Evolutionary conservation across 2,797 vertebrate species (phyloP).

Genomic region (Thunnus albacares): DNA sequence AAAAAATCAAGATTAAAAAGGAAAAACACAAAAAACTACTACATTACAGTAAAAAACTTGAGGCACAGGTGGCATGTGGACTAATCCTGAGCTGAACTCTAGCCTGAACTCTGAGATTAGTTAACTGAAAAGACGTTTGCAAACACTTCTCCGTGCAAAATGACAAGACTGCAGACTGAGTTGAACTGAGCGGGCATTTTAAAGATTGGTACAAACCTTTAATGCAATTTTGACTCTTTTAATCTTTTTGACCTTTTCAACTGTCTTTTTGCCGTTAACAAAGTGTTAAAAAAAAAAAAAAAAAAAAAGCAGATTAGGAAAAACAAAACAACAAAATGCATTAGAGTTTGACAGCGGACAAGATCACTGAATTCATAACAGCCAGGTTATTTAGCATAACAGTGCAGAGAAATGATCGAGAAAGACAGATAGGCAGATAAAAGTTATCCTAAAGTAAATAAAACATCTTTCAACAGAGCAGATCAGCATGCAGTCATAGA

Average conservation of each 20-base stretch:
- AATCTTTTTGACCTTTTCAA: constrained; percentile 99
- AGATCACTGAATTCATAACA: constrained; percentile 91
- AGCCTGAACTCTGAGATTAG: constrained; percentile 66
- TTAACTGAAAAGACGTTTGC: constrained; percentile 91
- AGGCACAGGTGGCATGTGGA: constrained; percentile 37
- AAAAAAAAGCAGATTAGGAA: constrained; percentile 91
- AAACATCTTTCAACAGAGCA: constrained; percentile 62
- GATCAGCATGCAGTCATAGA: constrained; percentile 77
- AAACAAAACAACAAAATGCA: constrained; percentile 85
- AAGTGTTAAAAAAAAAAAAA: constrained; percentile 83
- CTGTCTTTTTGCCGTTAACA: constrained; percentile 94
- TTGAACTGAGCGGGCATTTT: constrained; percentile 86
- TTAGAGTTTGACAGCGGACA: constrained; percentile 96
- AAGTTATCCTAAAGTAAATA: constrained; percentile 56
- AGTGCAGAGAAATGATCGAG: constrained; percentile 81
- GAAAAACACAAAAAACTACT: background rate
- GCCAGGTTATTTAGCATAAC: constrained; percentile 89
- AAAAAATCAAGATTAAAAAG: background rate
- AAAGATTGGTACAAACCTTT: constrained; percentile 99
- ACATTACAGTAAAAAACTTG: background rate
- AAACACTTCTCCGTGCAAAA: constrained; percentile 89
- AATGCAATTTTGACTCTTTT: constrained; percentile 99
- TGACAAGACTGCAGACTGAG: constrained; percentile 85
- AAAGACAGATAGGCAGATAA: constrained; percentile 61
- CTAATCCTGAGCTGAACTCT: constrained; percentile 45